Base-by-base conservation (phyloP, 2,113 vertebrate species). In the Hiodon tergisus region DNA sequence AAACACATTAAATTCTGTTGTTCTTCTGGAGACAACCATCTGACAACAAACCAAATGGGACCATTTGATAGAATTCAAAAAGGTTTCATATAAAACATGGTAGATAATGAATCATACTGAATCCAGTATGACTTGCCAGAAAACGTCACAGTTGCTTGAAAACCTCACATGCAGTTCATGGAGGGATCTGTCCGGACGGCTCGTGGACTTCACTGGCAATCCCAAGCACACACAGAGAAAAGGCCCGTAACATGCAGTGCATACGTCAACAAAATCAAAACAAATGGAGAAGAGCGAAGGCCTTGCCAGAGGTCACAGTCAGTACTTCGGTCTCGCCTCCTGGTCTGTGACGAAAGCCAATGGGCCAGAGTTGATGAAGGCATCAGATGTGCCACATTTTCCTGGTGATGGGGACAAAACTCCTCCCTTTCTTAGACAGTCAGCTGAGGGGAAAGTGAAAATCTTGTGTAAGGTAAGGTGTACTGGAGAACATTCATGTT, bases 51-150 rank as follows among this genome's bases (percentile, higher is more conserved):
- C 78, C 10, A 50, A 77, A 68, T 75, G 62, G 55, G 9, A 48
- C 69, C 17, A 13, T 79, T 70, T 71, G 78, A 65, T 86, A 77
- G 76, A 85, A 90, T 88, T 90, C 89, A 87, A 90, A 89, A 87
- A 88, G 81, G 88, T 91, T 91, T 91, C 88, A 91, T 91, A 91
- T 91, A 92, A 92, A 92, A 92, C 88, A 87, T 81, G 81, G 90
- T 88, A 73, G 80, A 86, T 82, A 84, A 82, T 78, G 87, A 85
- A 83, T 86, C 84, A 80, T 81, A 83, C 85, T 86, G 84, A 84
- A 85, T 88, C 82, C 76, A 69, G 31, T 73, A 81, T 80, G 79
- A 75, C 83, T 50, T 50, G 50, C n/a, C 58, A 60, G 55, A 70
- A 81, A 76, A 75, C 73, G 81, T 83, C 78, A 76, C 76, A 79